Conservation (phyloP, 37 sponge, comb jelly and placozoan species). For the Tethya wilhelma region DNA sequence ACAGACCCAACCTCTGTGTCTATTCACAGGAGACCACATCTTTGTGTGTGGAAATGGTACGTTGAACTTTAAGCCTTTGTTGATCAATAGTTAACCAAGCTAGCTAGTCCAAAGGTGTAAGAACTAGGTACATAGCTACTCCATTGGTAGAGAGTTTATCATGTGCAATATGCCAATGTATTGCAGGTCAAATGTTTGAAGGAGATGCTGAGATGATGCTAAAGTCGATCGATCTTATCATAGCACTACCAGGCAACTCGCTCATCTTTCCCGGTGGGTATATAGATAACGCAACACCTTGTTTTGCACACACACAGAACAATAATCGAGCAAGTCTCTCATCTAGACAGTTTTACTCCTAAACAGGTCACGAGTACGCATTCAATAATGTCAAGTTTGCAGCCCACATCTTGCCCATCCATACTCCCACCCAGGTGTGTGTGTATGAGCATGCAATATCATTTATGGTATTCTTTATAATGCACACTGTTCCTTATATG, state of each 20-base stretch:
- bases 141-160: background rate
- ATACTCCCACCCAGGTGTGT: slow-evolving; percentile 34
- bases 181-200: slow-evolving; percentile 75
- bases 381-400: slow-evolving; percentile 57
- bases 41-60: slow-evolving; percentile 78
- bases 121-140: background rate
- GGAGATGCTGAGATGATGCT: slow-evolving; percentile 53
- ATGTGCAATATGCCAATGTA: too few relatives aligned
- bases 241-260: slow-evolving; percentile 12
- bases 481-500: background rate
- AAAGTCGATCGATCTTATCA: slow-evolving; percentile 38
- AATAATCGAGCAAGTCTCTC: background rate
- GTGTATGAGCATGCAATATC: background rate
- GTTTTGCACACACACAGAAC: background rate
- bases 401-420: slow-evolving; percentile 26
- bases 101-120: background rate
- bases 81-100: background rate
- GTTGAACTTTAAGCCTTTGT: too few relatives aligned
- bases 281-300: background rate
- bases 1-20: slow-evolving; percentile 53
- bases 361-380: slow-evolving; percentile 79
- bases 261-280: slow-evolving; percentile 70
- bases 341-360: background rate
- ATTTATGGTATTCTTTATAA: background rate
- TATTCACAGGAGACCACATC: slow-evolving; percentile 79